Evolutionary conservation across 2,888 invertebrate genomes (phyloP).

Genomic region (Baronia brevicornis): DNA sequence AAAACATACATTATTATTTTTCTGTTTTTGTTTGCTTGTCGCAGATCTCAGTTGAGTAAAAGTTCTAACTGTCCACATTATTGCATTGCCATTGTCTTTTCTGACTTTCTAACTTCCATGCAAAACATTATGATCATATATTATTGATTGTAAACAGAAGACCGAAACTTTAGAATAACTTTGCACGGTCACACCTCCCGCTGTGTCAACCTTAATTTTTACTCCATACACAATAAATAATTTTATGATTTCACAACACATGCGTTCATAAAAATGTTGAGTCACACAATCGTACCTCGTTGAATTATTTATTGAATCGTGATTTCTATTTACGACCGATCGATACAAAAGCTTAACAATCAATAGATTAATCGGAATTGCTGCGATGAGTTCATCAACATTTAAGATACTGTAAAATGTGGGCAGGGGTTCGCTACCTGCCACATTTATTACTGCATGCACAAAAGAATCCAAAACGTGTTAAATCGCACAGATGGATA

Average conservation of each 20-base stretch:
- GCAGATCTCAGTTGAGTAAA: too few species aligned
- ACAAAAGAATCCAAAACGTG: constrained; percentile 71
- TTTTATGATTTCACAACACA: constrained; percentile 27
- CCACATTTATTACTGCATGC: constrained; percentile 59
- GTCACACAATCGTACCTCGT: constrained; percentile 27
- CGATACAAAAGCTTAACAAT: constrained; percentile 38
- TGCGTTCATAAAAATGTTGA: constrained; percentile 29
- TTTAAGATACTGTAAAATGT: constrained; percentile 55
- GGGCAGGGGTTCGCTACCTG: constrained; percentile 60
- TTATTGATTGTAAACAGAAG: constrained; percentile 6
- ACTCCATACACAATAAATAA: constrained; percentile 20
- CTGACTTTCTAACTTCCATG: too few species aligned
- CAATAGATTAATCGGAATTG: constrained; percentile 52
- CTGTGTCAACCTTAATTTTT: constrained; percentile 15
- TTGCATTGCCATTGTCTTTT: too few species aligned
- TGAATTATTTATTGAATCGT: constrained; percentile 37
- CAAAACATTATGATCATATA: too few species aligned
- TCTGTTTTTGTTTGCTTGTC: too few species aligned
- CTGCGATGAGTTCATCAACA: constrained; percentile 67
- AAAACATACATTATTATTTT: too few species aligned
- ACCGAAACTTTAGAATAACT: constrained; percentile 11
- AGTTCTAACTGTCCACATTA: too few species aligned
- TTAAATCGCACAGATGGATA: constrained; percentile 69
- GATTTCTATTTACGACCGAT: constrained; percentile 41
- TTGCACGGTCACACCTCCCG: constrained; percentile 8